These are phyloP conservation scores for Villa cingulata DNA, from an alignment of 2,888 invertebrate genomes.

Conservation along the genomic window DNA sequence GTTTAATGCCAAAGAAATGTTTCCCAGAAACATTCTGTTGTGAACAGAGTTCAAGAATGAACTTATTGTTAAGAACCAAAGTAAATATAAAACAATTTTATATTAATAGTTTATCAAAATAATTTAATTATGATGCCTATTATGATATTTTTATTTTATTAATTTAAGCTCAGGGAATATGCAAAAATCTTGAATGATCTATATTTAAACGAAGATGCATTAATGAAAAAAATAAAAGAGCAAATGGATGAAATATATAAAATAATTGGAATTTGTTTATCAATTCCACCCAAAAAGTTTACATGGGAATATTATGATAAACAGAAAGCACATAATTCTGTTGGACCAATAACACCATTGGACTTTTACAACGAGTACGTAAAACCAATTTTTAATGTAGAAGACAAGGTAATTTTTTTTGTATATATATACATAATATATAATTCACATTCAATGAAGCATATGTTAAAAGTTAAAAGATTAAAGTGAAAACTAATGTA, in stretches of 20 bases:
- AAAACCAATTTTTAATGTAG: slow-evolving; percentile 63
- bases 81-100: no score
- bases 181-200: slow-evolving; percentile 56
- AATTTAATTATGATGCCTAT: background rate
- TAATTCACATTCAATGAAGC: no score
- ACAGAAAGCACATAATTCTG: slow-evolving; percentile 52
- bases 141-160: background rate
- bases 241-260: slow-evolving; percentile 67
- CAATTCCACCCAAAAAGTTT: slow-evolving; percentile 62
- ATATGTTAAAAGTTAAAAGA: background rate
- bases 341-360: slow-evolving; percentile 62
- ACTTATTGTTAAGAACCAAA: slow-evolving; percentile 68
- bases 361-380: slow-evolving; percentile 71
- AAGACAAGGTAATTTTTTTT: slow-evolving; percentile 21
- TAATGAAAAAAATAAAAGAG: slow-evolving; percentile 47
- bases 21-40: slow-evolving; percentile 74
- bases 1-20: slow-evolving; percentile 75
- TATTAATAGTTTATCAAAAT: no score
- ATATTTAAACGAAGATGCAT: slow-evolving; percentile 44
- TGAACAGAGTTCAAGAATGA: slow-evolving; percentile 60
- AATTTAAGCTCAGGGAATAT: slow-evolving; percentile 60
- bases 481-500: background rate
- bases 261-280: slow-evolving; percentile 71
- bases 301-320: slow-evolving; percentile 80
- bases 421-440: no score